These are phyloP conservation scores for Uromys caudimaculatus DNA, from an alignment of 2,797 vertebrate species.

Conservation along the genomic window DNA sequence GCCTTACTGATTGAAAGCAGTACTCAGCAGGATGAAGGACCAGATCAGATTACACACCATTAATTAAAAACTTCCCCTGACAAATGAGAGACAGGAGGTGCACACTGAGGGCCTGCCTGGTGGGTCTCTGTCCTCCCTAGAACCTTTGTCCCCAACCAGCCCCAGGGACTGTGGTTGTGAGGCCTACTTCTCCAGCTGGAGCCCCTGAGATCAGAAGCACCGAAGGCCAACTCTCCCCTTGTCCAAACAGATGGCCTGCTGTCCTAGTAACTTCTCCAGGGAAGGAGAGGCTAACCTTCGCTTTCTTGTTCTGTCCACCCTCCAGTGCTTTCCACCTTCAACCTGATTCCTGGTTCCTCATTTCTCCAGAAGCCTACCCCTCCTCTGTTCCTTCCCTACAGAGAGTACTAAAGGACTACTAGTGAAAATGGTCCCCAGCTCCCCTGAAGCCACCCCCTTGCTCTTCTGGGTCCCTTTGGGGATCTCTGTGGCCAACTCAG, in stretches of 20 bases:
- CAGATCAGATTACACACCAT: slow-evolving; percentile 84
- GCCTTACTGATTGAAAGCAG: slow-evolving; percentile 82
- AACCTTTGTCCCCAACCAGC: not conserved
- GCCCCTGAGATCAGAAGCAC: not conserved
- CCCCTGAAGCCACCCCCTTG: not conserved
- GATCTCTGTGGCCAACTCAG: not conserved
- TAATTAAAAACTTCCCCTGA: slow-evolving; percentile 84
- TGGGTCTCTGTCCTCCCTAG: slow-evolving; percentile 54
- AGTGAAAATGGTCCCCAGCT: not conserved
- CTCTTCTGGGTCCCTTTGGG: not conserved
- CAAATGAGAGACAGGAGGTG: slow-evolving; percentile 61
- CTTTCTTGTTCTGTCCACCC: slow-evolving; percentile 40
- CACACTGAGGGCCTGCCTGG: slow-evolving; percentile 34
- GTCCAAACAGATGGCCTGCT: slow-evolving; percentile 69
- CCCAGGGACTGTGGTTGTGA: not conserved
- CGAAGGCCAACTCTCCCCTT: slow-evolving; percentile 8
- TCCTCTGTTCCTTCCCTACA: not conserved
- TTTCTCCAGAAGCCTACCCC: slow-evolving; percentile 10
- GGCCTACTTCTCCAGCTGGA: not conserved
- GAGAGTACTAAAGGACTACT: not conserved
- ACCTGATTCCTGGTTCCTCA: slow-evolving; percentile 60
- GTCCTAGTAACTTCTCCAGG: slow-evolving; percentile 61
- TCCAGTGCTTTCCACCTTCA: slow-evolving; percentile 42
- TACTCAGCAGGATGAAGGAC: slow-evolving; percentile 80
- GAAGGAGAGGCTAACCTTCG: slow-evolving; percentile 62